Evolutionary conservation across 2,888 invertebrate species (phyloP).

Genomic region (Scelioninae gen. 1): DNA sequence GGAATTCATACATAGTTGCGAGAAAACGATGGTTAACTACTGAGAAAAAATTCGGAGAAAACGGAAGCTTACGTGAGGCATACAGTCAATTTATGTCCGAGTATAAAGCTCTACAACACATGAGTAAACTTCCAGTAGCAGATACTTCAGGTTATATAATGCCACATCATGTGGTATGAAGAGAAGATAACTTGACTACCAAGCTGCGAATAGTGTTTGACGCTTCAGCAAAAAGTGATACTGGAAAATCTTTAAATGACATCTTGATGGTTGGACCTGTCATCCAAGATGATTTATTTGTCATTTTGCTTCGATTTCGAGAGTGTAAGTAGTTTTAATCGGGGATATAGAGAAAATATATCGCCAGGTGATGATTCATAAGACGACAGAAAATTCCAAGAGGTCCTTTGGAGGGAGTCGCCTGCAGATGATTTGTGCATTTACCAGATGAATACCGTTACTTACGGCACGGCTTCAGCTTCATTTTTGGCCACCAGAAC

Average conservation of each 20-base stretch:
- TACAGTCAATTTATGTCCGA: constrained; percentile 41
- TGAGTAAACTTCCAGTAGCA: background rate
- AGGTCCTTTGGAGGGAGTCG: constrained; percentile 20
- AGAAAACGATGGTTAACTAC: constrained; percentile 4
- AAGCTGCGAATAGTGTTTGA: constrained; percentile 37
- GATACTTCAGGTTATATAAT: background rate
- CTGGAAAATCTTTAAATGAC: constrained; percentile 45
- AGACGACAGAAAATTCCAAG: constrained; percentile 38
- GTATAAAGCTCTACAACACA: constrained; percentile 49
- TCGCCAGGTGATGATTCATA: constrained; percentile 34
- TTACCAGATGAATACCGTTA: constrained; percentile 28
- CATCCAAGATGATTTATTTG: constrained; percentile 37
- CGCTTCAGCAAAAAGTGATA: constrained; percentile 34
- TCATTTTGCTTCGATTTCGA: constrained; percentile 16
- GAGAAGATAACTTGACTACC: constrained; percentile 6
- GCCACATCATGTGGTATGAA: constrained; percentile 13
- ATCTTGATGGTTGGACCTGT: constrained; percentile 38
- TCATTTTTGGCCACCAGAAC: constrained; percentile 32
- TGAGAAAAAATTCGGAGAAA: constrained; percentile 5
- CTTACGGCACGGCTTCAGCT: constrained; percentile 21
- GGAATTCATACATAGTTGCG: constrained; percentile 7
- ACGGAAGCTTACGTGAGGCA: background rate
- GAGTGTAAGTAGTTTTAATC: constrained; percentile 6
- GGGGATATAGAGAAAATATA: constrained; percentile 61
- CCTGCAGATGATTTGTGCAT: too few species aligned